Conservation (phyloP, 2,113 vertebrate genomes). For the Buteo buteo region DNA sequence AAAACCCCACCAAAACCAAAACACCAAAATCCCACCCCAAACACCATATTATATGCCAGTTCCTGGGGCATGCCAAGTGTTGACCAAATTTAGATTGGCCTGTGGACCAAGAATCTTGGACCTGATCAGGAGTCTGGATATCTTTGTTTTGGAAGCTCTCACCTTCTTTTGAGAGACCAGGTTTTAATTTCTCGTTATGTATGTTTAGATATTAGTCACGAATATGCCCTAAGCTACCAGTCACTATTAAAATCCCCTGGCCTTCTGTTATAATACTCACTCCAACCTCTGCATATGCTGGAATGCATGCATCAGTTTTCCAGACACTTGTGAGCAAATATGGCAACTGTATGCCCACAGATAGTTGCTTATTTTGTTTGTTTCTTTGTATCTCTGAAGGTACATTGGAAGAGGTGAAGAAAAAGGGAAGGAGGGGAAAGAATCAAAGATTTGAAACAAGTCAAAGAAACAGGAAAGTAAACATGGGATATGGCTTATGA, state of each 20-base stretch:
- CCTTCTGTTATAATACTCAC: background rate
- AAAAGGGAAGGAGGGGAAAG: background rate
- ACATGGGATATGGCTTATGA: background rate
- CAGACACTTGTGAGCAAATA: background rate
- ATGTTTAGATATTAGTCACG: background rate
- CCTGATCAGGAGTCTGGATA: background rate
- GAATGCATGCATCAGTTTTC: background rate
- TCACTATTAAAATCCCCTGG: background rate
- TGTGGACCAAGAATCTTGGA: background rate
- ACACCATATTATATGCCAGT: too few species aligned
- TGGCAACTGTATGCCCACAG: background rate
- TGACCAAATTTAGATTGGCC: background rate
- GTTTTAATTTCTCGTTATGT: background rate
- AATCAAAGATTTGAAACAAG: background rate
- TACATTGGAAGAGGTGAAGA: background rate
- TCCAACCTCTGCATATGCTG: background rate
- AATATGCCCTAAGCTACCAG: background rate
- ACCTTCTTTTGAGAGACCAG: background rate
- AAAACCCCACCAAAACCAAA: too few species aligned
- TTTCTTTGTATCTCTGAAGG: background rate
- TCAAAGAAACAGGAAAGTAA: background rate
- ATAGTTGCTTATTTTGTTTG: background rate
- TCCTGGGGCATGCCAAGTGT: background rate
- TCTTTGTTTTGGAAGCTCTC: background rate
- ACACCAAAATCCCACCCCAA: too few species aligned